These are phyloP conservation scores for Perca schrenkii DNA, from an alignment of 2,113 vertebrate genomes.

Conservation along the genomic window DNA sequence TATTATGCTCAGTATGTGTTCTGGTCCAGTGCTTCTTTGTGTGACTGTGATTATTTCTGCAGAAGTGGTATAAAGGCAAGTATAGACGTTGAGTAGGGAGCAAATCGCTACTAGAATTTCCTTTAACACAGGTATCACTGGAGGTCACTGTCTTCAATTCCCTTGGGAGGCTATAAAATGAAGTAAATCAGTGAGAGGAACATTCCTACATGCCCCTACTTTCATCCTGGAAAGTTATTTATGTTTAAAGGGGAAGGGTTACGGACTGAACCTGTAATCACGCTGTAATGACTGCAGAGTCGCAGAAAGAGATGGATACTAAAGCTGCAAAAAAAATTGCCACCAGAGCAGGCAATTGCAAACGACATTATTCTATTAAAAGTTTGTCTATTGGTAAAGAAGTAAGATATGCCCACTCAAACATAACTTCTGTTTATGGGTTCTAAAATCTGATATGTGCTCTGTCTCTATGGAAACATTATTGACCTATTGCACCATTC, in stretches of 20 bases:
- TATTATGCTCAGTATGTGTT: conserved; percentile 6
- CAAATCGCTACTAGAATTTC: conserved; percentile 19
- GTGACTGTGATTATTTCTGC: conserved; percentile 10
- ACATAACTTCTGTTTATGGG: conserved; percentile 1
- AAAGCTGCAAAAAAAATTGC: conserved; percentile 42
- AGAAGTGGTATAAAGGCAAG: conserved; percentile 13
- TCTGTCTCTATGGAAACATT: not conserved
- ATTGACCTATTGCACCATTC: not conserved
- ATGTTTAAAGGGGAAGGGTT: conserved; percentile 44
- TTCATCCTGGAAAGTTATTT: conserved; percentile 53
- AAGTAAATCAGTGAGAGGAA: conserved; percentile 58
- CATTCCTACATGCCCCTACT: conserved; percentile 38
- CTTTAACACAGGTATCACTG: conserved; percentile 42
- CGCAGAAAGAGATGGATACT: conserved; percentile 39
- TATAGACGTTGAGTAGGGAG: conserved; percentile 29
- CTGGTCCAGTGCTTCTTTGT: conserved; percentile 3
- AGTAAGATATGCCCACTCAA: not conserved
- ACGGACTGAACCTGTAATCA: conserved; percentile 51
- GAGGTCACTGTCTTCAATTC: conserved; percentile 64
- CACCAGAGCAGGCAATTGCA: conserved; percentile 25
- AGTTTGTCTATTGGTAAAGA: conserved; percentile 4
- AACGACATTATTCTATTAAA: conserved; percentile 31
- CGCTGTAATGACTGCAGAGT: conserved; percentile 46
- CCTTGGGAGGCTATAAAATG: conserved; percentile 32
- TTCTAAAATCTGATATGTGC: not conserved